Conservation (phyloP, 2,113 vertebrate genomes). For the Gymnogyps californianus region DNA sequence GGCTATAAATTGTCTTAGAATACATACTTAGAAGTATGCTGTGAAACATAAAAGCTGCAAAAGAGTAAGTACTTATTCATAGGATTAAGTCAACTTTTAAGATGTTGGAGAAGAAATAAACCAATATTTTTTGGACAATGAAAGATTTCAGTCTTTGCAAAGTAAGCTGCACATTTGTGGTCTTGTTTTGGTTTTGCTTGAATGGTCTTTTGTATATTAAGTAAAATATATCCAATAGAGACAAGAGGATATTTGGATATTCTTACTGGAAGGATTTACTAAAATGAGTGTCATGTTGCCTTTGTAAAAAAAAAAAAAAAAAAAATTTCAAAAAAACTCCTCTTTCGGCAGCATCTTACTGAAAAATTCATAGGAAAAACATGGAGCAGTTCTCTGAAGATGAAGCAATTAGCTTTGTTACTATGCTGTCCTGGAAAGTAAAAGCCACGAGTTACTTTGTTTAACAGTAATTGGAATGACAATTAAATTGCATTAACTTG, state of each 20-base stretch:
- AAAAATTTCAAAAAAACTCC: not conserved
- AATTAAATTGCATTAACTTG: not conserved
- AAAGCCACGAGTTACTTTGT: not conserved
- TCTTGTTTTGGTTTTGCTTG: not conserved
- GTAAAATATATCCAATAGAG: not conserved
- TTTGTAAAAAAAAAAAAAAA: not conserved
- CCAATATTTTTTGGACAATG: not conserved
- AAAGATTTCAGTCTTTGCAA: not conserved
- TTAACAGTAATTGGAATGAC: not conserved
- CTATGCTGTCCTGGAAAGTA: not conserved
- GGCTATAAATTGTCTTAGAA: not conserved
- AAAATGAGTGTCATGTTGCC: not conserved
- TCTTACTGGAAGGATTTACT: not conserved
- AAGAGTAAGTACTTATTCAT: not conserved
- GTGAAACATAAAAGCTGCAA: not conserved
- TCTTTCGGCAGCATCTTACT: not conserved
- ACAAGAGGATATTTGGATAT: not conserved
- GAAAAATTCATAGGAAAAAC: not conserved
- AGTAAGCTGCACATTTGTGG: not conserved
- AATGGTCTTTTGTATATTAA: not conserved
- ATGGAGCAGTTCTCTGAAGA: not conserved
- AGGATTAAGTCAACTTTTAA: not conserved
- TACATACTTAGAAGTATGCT: not conserved
- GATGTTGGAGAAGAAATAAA: not conserved
- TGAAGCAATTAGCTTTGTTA: not conserved